phyloP scores from a whole-genome alignment of 2,888 invertebrate species.

The Hemaris fuciformis region DNA sequence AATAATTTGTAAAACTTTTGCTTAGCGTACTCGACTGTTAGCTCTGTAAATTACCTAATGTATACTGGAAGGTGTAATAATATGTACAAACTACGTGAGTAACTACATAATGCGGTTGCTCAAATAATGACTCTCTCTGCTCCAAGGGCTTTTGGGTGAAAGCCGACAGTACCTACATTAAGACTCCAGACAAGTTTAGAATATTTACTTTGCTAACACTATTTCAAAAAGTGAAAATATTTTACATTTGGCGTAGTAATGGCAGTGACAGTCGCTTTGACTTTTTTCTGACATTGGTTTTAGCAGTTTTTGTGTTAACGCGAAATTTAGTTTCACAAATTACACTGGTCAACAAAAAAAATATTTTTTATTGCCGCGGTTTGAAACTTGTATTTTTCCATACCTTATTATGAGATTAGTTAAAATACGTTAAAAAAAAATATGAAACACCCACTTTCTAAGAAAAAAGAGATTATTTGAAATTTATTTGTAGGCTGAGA shows the following conservation, averaged over 20 bases:
- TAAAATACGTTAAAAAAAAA: no score
- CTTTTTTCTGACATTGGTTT: background rate
- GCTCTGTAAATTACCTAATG: slow-evolving; percentile 41
- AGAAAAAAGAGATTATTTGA: no score
- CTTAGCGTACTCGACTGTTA: slow-evolving; percentile 40
- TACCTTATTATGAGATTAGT: no score
- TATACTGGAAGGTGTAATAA: slow-evolving; percentile 11
- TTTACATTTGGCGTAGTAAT: background rate
- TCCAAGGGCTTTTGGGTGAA: slow-evolving; percentile 39
- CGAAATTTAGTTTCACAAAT: no score
- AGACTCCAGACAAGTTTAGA: slow-evolving; percentile 9
- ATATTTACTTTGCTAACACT: slow-evolving; percentile 25
- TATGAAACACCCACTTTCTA: no score
- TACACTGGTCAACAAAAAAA: no score
- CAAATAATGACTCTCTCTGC: slow-evolving; percentile 39
- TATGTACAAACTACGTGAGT: slow-evolving; percentile 12
- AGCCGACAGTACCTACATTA: slow-evolving; percentile 20
- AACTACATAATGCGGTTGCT: slow-evolving; percentile 27
- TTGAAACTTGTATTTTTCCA: no score
- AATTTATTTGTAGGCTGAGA: no score
- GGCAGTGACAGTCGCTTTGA: background rate
- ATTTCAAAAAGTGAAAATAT: slow-evolving; percentile 21
- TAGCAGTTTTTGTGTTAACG: background rate
- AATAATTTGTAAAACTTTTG: slow-evolving; percentile 29
- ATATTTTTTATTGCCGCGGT: no score